A percentile compares a stretch with the other conserved stretches of the same genome.
Conservation (phyloP, 2,113 vertebrate genomes). For the Myiagra hebetior region DNA sequence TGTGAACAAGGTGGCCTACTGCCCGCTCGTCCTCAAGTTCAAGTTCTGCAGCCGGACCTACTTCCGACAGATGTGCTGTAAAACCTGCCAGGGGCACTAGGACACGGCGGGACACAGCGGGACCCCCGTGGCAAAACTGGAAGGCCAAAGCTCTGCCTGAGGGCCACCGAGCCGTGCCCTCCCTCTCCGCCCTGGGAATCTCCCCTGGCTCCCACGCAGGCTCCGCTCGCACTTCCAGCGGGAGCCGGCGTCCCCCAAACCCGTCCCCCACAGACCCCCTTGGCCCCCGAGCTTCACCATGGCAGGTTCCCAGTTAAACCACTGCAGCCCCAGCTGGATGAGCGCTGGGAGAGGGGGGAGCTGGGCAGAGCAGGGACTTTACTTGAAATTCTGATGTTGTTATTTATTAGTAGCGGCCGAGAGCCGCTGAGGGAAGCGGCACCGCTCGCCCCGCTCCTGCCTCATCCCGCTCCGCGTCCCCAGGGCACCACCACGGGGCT, state of each 20-base stretch:
- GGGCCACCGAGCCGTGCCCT: not conserved
- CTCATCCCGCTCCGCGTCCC: not conserved
- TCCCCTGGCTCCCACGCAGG: not conserved
- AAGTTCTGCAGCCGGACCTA: slow-evolving; percentile 98
- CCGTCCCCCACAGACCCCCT: not conserved
- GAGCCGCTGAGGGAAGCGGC: not conserved
- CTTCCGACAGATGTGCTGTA: slow-evolving; percentile 99
- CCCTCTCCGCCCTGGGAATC: not conserved
- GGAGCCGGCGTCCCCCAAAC: not conserved
- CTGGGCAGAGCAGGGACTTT: slow-evolving; percentile 9
- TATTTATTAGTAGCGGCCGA: slow-evolving; percentile 53
- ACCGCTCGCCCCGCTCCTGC: not conserved
- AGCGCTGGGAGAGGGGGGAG: not conserved
- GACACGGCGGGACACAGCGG: slow-evolving; percentile 11
- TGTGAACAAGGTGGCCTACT: slow-evolving; percentile 99
- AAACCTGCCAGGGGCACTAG: slow-evolving; percentile 96
- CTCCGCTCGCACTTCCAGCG: not conserved
- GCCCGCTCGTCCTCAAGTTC: slow-evolving; percentile 98
- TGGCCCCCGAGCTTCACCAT: not conserved
- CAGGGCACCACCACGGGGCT: accelerated
- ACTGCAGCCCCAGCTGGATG: not conserved
- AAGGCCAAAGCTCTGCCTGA: not conserved
- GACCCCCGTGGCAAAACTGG: slow-evolving; percentile 36
- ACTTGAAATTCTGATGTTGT: slow-evolving; percentile 62
- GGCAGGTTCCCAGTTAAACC: slow-evolving; percentile 22